A percentile compares a stretch with the other conserved stretches of the same genome.
Conservation (phyloP, 2,797 vertebrate genomes). For the Diplodus sargus region DNA sequence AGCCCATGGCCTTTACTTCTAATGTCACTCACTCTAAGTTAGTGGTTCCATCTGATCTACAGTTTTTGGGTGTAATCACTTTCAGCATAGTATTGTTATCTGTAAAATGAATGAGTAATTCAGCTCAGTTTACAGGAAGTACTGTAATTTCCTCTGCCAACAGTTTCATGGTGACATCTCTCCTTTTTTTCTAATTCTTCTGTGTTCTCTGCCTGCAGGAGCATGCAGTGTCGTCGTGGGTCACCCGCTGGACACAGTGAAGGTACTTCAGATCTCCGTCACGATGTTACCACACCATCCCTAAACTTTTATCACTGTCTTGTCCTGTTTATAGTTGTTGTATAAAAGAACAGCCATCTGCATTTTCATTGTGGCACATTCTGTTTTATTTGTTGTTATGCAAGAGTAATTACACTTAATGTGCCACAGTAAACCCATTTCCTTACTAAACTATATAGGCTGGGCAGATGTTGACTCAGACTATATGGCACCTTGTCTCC, state of each 20-base stretch:
- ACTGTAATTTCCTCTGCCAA: background rate
- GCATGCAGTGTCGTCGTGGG: conserved; percentile 93
- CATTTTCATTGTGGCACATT: background rate
- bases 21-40: background rate
- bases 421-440: background rate
- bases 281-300: background rate
- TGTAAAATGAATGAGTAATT: background rate
- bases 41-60: background rate
- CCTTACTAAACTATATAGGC: too few species aligned
- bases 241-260: conserved; percentile 96
- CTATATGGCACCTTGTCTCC: background rate
- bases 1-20: background rate
- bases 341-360: background rate
- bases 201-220: conserved; percentile 83
- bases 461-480: background rate
- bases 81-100: background rate
- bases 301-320: background rate
- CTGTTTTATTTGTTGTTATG: background rate
- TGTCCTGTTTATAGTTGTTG: background rate
- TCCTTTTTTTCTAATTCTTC: background rate
- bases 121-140: background rate
- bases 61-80: background rate
- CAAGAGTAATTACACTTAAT: background rate
- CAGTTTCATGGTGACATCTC: too few species aligned
- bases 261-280: conserved; percentile 78